These are phyloP conservation scores for Reticulitermes speratus DNA, from an alignment of 1,140 invertebrate species.

Conservation along the genomic window DNA sequence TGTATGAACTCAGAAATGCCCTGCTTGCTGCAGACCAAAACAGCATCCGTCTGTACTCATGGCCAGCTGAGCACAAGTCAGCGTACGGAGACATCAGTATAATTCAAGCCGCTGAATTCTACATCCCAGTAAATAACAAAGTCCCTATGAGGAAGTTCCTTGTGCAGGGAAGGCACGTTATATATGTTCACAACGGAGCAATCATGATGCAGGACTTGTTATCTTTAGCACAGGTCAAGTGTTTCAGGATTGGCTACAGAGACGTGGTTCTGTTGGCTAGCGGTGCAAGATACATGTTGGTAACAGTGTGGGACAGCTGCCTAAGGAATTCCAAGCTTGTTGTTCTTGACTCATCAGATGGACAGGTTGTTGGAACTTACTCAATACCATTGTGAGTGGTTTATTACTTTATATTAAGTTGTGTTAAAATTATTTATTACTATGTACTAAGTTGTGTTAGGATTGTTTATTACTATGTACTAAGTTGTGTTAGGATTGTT, in stretches of 20 bases:
- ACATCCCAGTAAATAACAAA: background rate
- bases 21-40: background rate
- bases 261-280: background rate
- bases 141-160: background rate
- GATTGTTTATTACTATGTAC: too few species aligned
- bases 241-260: background rate
- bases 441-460: too few species aligned
- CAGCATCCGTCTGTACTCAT: background rate
- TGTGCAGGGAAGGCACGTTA: background rate
- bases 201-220: background rate
- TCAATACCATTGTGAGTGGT: background rate
- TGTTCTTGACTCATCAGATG: background rate
- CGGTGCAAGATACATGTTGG: background rate
- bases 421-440: too few species aligned
- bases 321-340: background rate
- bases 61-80: background rate
- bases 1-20: background rate
- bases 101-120: background rate
- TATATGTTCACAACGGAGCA: background rate
- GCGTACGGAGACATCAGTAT: background rate
- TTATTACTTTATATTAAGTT: background rate
- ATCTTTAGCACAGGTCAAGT: background rate
- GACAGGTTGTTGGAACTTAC: background rate
- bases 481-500: too few species aligned
- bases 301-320: background rate